phyloP scores from a whole-genome alignment of 2,113 vertebrate species.

The Cephalopholis sonnerati region DNA sequence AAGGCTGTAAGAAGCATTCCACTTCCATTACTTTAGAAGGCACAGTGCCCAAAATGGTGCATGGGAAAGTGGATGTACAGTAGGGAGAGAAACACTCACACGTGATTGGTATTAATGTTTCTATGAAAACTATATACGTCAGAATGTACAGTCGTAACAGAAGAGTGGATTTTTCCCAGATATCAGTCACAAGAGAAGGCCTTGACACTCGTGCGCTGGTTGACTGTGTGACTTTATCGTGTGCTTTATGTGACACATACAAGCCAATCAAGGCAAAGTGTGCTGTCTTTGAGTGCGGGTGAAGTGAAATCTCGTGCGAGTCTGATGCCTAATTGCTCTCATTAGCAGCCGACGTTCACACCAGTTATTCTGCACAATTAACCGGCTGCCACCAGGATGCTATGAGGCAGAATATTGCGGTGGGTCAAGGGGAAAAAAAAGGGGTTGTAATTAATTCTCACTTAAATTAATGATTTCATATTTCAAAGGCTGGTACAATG shows the following conservation, averaged over 20 bases:
- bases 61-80: slow-evolving; percentile 17
- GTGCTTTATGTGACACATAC: slow-evolving; percentile 53
- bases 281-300: slow-evolving; percentile 41
- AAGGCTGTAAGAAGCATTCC: slow-evolving; percentile 50
- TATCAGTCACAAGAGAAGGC: background rate
- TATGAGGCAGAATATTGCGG: slow-evolving; percentile 73
- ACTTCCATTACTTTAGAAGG: slow-evolving; percentile 69
- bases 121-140: background rate
- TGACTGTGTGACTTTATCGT: slow-evolving; percentile 31
- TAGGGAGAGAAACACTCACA: slow-evolving; percentile 20
- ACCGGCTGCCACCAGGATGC: slow-evolving; percentile 76
- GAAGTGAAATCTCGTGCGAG: slow-evolving; percentile 66
- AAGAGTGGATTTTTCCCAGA: background rate
- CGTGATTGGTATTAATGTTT: background rate
- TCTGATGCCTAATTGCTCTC: slow-evolving; percentile 81
- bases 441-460: slow-evolving; percentile 82
- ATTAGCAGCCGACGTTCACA: slow-evolving; percentile 79
- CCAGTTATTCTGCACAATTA: slow-evolving; percentile 82
- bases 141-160: background rate
- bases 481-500: slow-evolving; percentile 73
- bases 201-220: background rate
- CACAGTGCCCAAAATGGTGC: slow-evolving; percentile 41
- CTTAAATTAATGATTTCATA: slow-evolving; percentile 80
- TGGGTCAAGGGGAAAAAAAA: slow-evolving; percentile 74
- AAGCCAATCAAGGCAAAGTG: slow-evolving; percentile 57